Percentiles rank a stretch among this genome's conserved stretches.
These are phyloP conservation scores for Pedetes capensis DNA, from an alignment of 2,113 vertebrate species.

Conservation along the genomic window DNA sequence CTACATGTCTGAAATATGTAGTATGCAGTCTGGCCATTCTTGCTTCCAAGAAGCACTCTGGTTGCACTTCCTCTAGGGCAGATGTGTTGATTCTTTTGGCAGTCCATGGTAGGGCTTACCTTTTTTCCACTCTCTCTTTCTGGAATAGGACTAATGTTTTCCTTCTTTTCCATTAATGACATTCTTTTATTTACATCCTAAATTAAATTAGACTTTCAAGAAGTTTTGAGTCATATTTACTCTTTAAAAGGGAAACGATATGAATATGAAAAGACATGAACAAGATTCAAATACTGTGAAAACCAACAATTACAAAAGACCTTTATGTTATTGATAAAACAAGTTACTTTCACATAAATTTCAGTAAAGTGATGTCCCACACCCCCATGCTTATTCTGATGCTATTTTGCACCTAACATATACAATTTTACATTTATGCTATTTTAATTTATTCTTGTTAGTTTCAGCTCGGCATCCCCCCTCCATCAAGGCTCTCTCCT, in stretches of 20 bases:
- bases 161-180: background rate
- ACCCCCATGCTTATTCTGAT: background rate
- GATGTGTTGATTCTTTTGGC: no score
- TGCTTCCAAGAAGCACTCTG: no score
- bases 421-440: conserved; percentile 32
- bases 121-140: background rate
- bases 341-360: background rate
- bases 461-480: background rate
- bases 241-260: background rate
- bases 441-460: conserved; percentile 50
- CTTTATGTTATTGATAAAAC: conserved; percentile 13
- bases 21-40: no score
- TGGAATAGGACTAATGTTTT: background rate
- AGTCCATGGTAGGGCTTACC: background rate
- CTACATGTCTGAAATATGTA: no score
- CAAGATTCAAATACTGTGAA: background rate
- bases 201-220: background rate
- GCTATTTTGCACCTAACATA: conserved; percentile 29
- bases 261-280: no score
- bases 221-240: background rate
- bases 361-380: background rate
- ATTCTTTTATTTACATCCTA: background rate
- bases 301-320: background rate
- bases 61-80: no score
- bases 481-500: background rate